Conservation (phyloP, 2,888 invertebrate genomes). For the Tinea semifulvella region DNA sequence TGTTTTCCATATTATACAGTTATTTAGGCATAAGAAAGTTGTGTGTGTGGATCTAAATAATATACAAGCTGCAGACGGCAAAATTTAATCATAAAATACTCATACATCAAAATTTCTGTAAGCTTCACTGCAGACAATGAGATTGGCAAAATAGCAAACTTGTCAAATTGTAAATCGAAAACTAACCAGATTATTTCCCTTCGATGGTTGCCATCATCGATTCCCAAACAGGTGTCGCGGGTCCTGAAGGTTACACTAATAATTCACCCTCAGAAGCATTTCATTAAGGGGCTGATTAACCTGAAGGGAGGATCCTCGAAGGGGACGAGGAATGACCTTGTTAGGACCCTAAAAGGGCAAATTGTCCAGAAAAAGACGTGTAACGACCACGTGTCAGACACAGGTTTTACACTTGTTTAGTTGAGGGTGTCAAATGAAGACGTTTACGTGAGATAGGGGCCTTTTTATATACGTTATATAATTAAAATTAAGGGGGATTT, state of each 20-base stretch:
- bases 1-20: too few relatives aligned
- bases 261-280: constrained; percentile 13
- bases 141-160: constrained; percentile 1
- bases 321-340: constrained; percentile 13
- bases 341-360: constrained; percentile 30
- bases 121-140: not conserved
- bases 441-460: not conserved
- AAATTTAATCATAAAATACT: too few relatives aligned
- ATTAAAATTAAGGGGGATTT: too few relatives aligned
- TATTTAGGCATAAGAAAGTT: too few relatives aligned
- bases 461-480: too few relatives aligned
- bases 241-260: constrained; percentile 13
- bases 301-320: not conserved
- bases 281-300: constrained; percentile 12
- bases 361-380: constrained; percentile 36
- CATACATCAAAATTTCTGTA: too few relatives aligned
- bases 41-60: too few relatives aligned
- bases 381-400: not conserved
- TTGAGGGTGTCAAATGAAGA: not conserved
- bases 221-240: constrained; percentile 7
- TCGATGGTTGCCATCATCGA: constrained; percentile 9
- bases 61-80: too few relatives aligned
- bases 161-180: constrained; percentile 12
- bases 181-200: constrained; percentile 10
- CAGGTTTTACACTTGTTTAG: not conserved